phyloP scores from a whole-genome alignment of 2,888 invertebrate species.

The Notodonta ziczac region DNA sequence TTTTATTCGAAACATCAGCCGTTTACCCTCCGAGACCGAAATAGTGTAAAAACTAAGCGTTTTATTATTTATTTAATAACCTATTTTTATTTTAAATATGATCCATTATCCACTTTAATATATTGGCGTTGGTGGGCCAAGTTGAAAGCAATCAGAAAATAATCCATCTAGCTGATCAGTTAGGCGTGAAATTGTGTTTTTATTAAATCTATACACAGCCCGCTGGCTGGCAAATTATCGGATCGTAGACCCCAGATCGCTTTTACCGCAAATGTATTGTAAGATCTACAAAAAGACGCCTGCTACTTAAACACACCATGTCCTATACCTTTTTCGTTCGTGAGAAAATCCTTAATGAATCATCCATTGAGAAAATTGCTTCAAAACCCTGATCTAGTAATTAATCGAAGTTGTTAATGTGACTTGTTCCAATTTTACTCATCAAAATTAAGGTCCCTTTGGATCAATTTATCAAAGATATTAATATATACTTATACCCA shows the following conservation, averaged over 20 bases:
- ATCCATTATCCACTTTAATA: not conserved
- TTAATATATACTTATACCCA: not conserved
- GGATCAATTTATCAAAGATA: conserved; percentile 1
- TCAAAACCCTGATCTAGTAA: not conserved
- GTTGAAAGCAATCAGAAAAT: not conserved
- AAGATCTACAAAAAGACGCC: no score
- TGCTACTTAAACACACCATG: no score
- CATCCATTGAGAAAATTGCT: no score
- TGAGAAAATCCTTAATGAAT: no score
- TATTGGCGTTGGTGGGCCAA: not conserved
- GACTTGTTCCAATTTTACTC: not conserved
- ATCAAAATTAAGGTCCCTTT: not conserved
- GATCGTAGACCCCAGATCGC: no score
- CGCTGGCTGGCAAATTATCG: not conserved
- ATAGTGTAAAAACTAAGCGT: no score
- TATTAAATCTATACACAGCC: not conserved
- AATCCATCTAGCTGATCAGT: not conserved
- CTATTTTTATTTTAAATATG: no score
- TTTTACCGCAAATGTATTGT: no score
- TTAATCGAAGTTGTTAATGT: not conserved
- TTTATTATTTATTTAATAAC: no score
- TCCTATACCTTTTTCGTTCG: no score
- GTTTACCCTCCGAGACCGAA: no score
- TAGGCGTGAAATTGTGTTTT: not conserved
- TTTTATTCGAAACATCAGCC: no score